phyloP scores from a whole-genome alignment of 1,140 invertebrate genomes.

The Bombus picipes region DNA sequence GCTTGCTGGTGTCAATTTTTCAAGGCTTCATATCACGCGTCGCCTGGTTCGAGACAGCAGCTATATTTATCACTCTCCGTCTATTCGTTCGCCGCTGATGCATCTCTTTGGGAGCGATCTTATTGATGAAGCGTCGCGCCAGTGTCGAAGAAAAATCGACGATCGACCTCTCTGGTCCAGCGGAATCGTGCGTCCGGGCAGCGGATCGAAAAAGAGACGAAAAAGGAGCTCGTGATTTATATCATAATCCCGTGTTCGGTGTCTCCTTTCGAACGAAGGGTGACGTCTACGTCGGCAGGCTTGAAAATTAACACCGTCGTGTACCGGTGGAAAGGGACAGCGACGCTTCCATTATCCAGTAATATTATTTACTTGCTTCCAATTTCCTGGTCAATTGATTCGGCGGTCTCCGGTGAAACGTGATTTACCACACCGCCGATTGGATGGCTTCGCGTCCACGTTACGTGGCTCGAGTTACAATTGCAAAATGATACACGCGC shows the following conservation, averaged over 20 bases:
- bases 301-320: slow-evolving; percentile 28
- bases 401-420: slow-evolving; percentile 23
- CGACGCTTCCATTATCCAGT: slow-evolving; percentile 20
- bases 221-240: slow-evolving; percentile 54
- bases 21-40: slow-evolving; percentile 50
- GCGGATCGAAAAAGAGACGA: background rate
- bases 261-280: background rate
- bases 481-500: slow-evolving; percentile 8
- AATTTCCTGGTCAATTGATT: slow-evolving; percentile 42
- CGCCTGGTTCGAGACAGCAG: background rate
- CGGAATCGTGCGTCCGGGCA: background rate
- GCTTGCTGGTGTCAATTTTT: slow-evolving; percentile 63
- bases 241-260: slow-evolving; percentile 53
- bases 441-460: slow-evolving; percentile 7
- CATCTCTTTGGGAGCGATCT: slow-evolving; percentile 67
- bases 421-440: slow-evolving; percentile 29
- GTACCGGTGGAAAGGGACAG: background rate
- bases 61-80: slow-evolving; percentile 64
- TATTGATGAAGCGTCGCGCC: slow-evolving; percentile 54
- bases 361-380: slow-evolving; percentile 40
- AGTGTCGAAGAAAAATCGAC: slow-evolving; percentile 63
- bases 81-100: slow-evolving; percentile 53
- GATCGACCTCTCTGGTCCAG: slow-evolving; percentile 22
- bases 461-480: slow-evolving; percentile 20
- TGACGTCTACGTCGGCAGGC: background rate